phyloP scores from a whole-genome alignment of 2,888 invertebrate genomes.

The Taphrorychus bicolor region DNA sequence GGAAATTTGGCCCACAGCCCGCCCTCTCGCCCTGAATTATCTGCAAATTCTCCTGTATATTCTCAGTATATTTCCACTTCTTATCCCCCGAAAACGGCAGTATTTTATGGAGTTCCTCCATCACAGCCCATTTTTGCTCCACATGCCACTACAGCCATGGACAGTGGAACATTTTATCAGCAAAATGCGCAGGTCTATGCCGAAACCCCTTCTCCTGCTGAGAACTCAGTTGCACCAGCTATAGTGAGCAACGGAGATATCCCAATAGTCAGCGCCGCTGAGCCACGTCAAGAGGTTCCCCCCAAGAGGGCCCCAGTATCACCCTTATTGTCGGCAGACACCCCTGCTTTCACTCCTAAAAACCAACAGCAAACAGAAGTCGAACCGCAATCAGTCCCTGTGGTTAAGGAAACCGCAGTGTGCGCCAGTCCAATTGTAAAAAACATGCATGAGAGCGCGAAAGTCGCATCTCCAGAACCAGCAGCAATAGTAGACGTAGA shows the following conservation, averaged over 20 bases:
- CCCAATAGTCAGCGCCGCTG: not conserved
- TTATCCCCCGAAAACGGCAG: conserved; percentile 23
- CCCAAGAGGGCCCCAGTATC: conserved; percentile 6
- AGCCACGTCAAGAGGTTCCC: not conserved
- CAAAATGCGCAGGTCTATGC: conserved; percentile 12
- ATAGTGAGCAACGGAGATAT: not conserved
- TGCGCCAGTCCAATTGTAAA: not conserved
- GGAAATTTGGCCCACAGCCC: not conserved
- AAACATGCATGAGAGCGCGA: not conserved
- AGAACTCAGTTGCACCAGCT: not conserved
- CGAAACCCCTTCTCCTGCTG: not conserved
- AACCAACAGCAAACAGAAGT: conserved; percentile 8
- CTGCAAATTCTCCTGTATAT: not conserved
- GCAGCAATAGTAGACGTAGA: not conserved
- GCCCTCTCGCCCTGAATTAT: not conserved
- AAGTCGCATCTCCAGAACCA: not conserved
- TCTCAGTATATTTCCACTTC: conserved; percentile 13
- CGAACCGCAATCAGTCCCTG: not conserved
- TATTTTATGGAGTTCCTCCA: conserved; percentile 34
- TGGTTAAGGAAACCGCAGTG: not conserved
- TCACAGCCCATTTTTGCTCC: conserved; percentile 30
- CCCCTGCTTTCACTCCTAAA: conserved; percentile 33
- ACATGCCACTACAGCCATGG: conserved; percentile 12
- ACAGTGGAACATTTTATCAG: conserved; percentile 21
- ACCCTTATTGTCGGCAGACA: conserved; percentile 30